phyloP scores from a whole-genome alignment of 2,888 invertebrate species.

The Diploptera punctata region DNA sequence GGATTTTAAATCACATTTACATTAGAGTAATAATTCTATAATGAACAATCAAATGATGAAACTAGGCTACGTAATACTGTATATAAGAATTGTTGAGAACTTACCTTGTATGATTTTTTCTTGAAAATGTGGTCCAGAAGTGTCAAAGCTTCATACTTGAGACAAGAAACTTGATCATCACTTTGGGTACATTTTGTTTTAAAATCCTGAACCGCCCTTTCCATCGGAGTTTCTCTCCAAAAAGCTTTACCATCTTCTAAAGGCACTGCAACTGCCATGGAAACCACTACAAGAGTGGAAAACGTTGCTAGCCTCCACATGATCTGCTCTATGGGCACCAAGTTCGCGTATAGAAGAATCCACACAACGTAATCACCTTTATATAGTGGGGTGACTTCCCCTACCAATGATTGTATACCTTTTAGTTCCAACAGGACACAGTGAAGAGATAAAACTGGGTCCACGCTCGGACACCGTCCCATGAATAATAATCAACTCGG shows the following conservation, averaged over 20 bases:
- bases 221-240: conserved; percentile 66
- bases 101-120: conserved; percentile 80
- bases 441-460: conserved; percentile 7
- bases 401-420: neutral
- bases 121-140: conserved; percentile 80
- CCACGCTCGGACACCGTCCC: neutral
- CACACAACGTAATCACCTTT: neutral
- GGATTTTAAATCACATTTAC: no score
- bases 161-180: conserved; percentile 79
- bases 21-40: neutral
- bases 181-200: conserved; percentile 70
- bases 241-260: neutral
- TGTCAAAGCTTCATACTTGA: conserved; percentile 74
- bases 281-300: neutral
- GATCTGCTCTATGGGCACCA: neutral
- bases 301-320: neutral
- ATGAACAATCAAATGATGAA: neutral
- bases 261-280: neutral
- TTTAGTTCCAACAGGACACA: conserved; percentile 19
- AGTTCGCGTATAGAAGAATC: neutral
- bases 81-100: no score
- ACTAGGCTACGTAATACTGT: no score
- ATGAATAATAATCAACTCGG: neutral
- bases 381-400: neutral
- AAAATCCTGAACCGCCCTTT: conserved; percentile 70